phyloP scores from a whole-genome alignment of 2,888 invertebrate species.

The Myopa testacea region DNA sequence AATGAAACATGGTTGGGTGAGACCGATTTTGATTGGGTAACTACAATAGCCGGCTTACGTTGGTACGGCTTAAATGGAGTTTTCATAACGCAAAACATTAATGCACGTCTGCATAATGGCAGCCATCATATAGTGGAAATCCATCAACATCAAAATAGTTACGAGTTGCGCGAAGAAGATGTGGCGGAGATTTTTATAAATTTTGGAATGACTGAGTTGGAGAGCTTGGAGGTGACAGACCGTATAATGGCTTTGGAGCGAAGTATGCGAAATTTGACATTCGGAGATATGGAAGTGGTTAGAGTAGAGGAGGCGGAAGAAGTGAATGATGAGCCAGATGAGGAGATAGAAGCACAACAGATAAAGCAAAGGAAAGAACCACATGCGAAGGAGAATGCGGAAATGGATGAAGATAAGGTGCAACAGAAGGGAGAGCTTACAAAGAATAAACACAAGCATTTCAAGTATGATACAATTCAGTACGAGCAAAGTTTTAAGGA shows the following conservation, averaged over 20 bases:
- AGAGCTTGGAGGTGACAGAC: conserved; percentile 46
- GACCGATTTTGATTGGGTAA: conserved; percentile 57
- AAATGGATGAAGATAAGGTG: neutral
- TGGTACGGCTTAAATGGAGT: conserved; percentile 56
- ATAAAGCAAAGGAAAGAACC: neutral
- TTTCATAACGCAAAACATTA: conserved; percentile 54
- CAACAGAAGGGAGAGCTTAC: neutral
- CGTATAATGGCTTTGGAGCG: conserved; percentile 53
- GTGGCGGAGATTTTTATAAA: conserved; percentile 48
- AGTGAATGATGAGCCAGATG: neutral
- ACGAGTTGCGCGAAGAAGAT: conserved; percentile 35
- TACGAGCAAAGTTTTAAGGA: conserved; percentile 40
- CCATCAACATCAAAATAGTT: conserved; percentile 47
- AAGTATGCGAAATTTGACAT: conserved; percentile 49
- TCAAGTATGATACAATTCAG: neutral
- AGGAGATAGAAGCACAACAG: neutral
- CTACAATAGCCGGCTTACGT: conserved; percentile 52
- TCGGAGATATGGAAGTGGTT: conserved; percentile 27
- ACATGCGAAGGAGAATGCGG: neutral
- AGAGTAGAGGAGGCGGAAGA: conserved; percentile 20
- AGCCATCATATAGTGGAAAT: conserved; percentile 54
- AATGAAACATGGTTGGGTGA: conserved; percentile 53
- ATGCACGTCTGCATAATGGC: conserved; percentile 55
- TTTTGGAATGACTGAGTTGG: conserved; percentile 53
- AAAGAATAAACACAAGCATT: neutral